Conservation (phyloP, 2,797 vertebrate genomes). For the Spondyliosoma cantharus region DNA sequence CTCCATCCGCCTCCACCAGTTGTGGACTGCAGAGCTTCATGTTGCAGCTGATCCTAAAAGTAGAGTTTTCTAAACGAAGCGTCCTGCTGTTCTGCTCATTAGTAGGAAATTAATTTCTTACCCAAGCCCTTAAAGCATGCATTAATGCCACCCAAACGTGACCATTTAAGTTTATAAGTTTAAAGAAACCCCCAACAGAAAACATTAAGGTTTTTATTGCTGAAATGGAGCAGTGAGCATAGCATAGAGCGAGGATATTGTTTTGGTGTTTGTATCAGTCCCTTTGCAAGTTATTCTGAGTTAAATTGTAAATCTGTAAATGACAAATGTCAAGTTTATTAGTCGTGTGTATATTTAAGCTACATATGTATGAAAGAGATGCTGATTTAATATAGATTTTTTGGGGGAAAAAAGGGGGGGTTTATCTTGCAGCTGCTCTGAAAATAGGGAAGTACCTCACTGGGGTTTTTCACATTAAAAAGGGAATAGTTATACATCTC, state of each 20-base stretch:
- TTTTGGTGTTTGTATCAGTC: constrained; percentile 59
- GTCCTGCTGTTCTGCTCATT: neutral
- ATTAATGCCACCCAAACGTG: constrained; percentile 1
- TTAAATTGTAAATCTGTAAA: constrained; percentile 81
- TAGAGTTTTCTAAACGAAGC: constrained; percentile 46
- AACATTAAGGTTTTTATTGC: neutral
- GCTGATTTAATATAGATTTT: constrained; percentile 67
- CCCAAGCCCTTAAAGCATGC: constrained; percentile 42
- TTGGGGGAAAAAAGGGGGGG: constrained; percentile 28
- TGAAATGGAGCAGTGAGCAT: constrained; percentile 9
- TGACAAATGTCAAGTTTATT: constrained; percentile 73
- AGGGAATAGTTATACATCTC: constrained; percentile 34
- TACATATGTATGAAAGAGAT: constrained; percentile 62
- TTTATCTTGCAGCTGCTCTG: constrained; percentile 65
- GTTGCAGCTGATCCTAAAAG: constrained; percentile 62
- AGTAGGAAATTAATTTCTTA: constrained; percentile 35
- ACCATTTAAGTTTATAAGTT: constrained; percentile 22
- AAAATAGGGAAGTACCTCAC: constrained; percentile 64
- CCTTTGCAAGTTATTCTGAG: constrained; percentile 54
- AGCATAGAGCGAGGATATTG: constrained; percentile 4
- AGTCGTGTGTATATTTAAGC: constrained; percentile 79
- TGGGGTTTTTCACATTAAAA: constrained; percentile 33
- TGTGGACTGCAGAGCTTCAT: constrained; percentile 67
- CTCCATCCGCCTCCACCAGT: constrained; percentile 24
- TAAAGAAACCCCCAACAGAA: constrained; percentile 16